phyloP scores from a whole-genome alignment of 2,113 vertebrate species.

The Sciurus niger region DNA sequence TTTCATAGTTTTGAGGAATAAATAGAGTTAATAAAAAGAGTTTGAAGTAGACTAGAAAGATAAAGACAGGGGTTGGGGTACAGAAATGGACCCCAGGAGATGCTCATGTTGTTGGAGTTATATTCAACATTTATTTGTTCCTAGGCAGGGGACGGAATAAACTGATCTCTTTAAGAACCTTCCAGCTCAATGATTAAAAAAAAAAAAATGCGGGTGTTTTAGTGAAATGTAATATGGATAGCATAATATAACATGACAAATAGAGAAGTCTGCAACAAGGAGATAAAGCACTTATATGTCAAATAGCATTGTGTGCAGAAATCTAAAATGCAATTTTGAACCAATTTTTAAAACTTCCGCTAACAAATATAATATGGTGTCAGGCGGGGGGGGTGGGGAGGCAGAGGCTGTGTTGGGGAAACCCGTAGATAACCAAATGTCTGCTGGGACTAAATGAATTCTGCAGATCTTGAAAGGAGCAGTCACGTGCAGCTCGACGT shows the following conservation, averaged over 20 bases:
- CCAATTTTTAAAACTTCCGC: constrained; percentile 6
- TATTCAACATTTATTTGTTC: background rate
- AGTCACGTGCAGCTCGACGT: background rate
- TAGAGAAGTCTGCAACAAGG: constrained; percentile 21
- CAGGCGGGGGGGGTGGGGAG: background rate
- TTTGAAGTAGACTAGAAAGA: background rate
- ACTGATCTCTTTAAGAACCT: background rate
- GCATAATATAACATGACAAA: background rate
- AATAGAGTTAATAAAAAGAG: constrained; percentile 22
- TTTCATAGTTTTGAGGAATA: constrained; percentile 23
- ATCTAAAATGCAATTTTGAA: constrained; percentile 22
- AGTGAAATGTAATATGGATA: constrained; percentile 6
- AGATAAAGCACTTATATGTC: constrained; percentile 62
- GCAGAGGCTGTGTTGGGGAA: background rate
- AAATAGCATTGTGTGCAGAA: constrained; percentile 30
- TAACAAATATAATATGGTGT: background rate
- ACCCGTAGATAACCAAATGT: background rate
- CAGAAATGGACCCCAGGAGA: background rate
- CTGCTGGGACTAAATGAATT: background rate
- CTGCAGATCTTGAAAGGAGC: background rate
- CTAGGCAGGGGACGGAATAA: background rate
- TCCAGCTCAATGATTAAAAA: background rate
- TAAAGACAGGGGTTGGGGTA: background rate
- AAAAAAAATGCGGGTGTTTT: background rate
- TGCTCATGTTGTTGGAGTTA: background rate